phyloP scores from a whole-genome alignment of 1,140 invertebrate genomes.

The Bradysia coprophila region DNA sequence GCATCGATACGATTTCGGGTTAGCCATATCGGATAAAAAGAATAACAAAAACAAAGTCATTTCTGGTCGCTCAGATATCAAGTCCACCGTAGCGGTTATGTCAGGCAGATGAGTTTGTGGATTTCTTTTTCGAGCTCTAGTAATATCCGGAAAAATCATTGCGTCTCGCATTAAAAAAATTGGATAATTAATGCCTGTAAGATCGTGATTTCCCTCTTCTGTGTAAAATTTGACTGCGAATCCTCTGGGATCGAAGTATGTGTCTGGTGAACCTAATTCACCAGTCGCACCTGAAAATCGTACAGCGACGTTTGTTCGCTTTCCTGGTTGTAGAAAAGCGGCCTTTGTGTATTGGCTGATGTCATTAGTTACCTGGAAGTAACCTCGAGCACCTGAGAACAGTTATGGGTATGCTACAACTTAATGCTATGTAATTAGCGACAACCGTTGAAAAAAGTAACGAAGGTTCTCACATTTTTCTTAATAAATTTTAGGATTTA shows the following conservation, averaged over 20 bases:
- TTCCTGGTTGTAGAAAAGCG: too few relatives aligned
- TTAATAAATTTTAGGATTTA: too few relatives aligned
- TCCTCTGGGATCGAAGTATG: slow-evolving; percentile 78
- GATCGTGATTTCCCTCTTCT: slow-evolving; percentile 90
- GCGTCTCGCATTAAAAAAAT: slow-evolving; percentile 93
- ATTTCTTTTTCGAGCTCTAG: slow-evolving; percentile 89
- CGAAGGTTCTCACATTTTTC: too few relatives aligned
- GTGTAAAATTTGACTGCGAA: slow-evolving; percentile 95
- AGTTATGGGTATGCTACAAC: too few relatives aligned
- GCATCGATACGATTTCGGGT: slow-evolving; percentile 77
- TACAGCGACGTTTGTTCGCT: slow-evolving; percentile 42
- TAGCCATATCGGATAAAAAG: slow-evolving; percentile 80
- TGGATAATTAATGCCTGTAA: slow-evolving; percentile 94
- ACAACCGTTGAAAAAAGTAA: too few relatives aligned
- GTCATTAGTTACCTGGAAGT: slow-evolving; percentile 86
- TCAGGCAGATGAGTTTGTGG: slow-evolving; percentile 84
- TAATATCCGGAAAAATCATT: slow-evolving; percentile 76
- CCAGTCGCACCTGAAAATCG: slow-evolving; percentile 45
- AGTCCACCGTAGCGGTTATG: slow-evolving; percentile 92
- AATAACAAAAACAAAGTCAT: slow-evolving; percentile 73
- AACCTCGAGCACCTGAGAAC: slow-evolving; percentile 86
- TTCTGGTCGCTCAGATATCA: slow-evolving; percentile 75
- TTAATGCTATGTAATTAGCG: too few relatives aligned
- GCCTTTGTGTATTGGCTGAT: slow-evolving; percentile 71
- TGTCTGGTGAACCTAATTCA: slow-evolving; percentile 79